Percentiles rank a stretch among this genome's conserved stretches.
Evolutionary conservation across 2,797 vertebrate genomes (phyloP).

Genomic region (Jordanella pulchra): DNA sequence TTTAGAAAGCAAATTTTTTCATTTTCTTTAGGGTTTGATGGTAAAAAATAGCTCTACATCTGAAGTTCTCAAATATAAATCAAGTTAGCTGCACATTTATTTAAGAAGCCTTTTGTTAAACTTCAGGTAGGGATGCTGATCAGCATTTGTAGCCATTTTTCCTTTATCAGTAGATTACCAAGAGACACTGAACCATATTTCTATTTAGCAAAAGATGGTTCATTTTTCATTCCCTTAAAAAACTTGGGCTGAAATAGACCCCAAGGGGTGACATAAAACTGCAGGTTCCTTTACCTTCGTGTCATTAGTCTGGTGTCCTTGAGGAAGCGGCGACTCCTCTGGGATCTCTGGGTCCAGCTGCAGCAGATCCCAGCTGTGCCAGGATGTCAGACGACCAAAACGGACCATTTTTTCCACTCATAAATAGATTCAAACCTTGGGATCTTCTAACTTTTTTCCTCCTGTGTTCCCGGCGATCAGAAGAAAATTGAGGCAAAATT

Average conservation of each 20-base stretch:
- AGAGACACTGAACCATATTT: not conserved
- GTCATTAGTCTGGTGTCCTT: not conserved
- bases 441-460: not conserved
- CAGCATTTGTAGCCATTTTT: not conserved
- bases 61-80: not conserved
- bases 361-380: conserved; percentile 82
- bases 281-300: conserved; percentile 68
- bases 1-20: not conserved
- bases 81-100: not conserved
- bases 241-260: not conserved
- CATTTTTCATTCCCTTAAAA: not conserved
- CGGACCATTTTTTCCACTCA: conserved; percentile 66
- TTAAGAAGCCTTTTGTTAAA: not conserved
- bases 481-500: not conserved
- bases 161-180: not conserved
- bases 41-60: not conserved
- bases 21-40: not conserved
- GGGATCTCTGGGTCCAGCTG: conserved; percentile 68
- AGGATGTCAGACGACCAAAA: conserved; percentile 74
- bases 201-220: not conserved
- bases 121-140: not conserved
- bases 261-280: not conserved
- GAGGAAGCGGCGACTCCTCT: conserved; percentile 30
- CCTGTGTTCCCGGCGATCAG: not conserved
- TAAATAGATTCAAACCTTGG: not conserved